Evolutionary conservation across 2,888 invertebrate species (phyloP), one percentile per base, ranked within the genome.

Genomic region (Notodonta ziczac): DNA sequence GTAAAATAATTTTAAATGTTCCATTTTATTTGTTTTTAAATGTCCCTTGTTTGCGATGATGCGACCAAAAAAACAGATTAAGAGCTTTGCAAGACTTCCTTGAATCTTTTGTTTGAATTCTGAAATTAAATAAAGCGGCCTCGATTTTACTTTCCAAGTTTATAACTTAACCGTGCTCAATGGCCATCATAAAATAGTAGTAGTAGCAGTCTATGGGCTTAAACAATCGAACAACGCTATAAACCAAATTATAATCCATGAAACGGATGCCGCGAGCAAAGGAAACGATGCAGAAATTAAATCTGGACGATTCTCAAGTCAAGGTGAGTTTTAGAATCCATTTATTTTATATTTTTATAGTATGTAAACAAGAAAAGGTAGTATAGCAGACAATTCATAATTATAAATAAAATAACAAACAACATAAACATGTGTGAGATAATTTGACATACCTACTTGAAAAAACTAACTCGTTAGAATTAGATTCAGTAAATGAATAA

Each of bases 301-400:
- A 61, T 61, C 55, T 54, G 16, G 12, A 16, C 44, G 50, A 42
- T 62, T 44, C 56, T 51, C 0, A 42, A 58, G 54, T 53, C 50
- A 50, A 50, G 50, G 52, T 32, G 9, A 52, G 13, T 35, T 52
- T 16, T 50, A 50, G 4, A 50, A 50, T 50, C 16, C 16, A 50
- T 50, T 50, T 10, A 46, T 10, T 46, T 13, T 46, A 46, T 46
- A n/a, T 13, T 74, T 74, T 76, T 62, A 52, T 32, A n/a, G 50
- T 46, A n/a, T 56, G 59, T 58, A 61, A 63, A 67, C 63, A 62
- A 63, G 66, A 65, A 74, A 65, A 60, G 46, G n/a, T n/a, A 46
- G 46, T n/a, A 46, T 46, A 5, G 46, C n/a, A 5, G n/a, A 46
- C 13, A 4, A 46, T 46, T n/a, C 5, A n/a, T n/a, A n/a, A n/a